Conservation (phyloP, 2,797 vertebrate genomes). For the Enteromius unitaeniatus region DNA sequence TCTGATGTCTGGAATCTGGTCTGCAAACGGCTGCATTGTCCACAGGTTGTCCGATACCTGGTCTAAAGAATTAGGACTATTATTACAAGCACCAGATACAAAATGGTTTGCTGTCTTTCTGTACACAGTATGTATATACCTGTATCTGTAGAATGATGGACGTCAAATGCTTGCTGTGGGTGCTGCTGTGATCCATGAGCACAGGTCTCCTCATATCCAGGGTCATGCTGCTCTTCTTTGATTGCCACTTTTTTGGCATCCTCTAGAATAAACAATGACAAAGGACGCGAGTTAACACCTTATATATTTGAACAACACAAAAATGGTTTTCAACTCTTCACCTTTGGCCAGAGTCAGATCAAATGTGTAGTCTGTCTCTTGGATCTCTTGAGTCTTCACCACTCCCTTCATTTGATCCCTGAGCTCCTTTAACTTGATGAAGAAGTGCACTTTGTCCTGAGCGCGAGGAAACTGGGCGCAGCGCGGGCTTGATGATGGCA, state of each 20-base stretch:
- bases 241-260: conserved; percentile 95
- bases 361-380: conserved; percentile 88
- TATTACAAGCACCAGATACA: conserved; percentile 63
- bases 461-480: conserved; percentile 98
- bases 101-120: not conserved
- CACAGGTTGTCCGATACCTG: conserved; percentile 76
- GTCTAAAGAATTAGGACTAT: conserved; percentile 60
- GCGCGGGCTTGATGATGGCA: conserved; percentile 96
- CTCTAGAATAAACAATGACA: conserved; percentile 74
- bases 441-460: conserved; percentile 98
- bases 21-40: conserved; percentile 79
- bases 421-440: conserved; percentile 96
- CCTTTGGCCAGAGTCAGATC: conserved; percentile 93
- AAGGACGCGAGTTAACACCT: not conserved
- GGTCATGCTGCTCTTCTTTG: conserved; percentile 96
- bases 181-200: conserved; percentile 77
- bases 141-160: conserved; percentile 69
- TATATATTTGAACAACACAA: not conserved
- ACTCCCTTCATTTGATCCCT: conserved; percentile 89
- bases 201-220: conserved; percentile 89
- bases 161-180: conserved; percentile 64
- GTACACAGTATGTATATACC: conserved; percentile 64
- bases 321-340: conserved; percentile 63
- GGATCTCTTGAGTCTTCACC: conserved; percentile 66
- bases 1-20: conserved; percentile 78